phyloP scores from a whole-genome alignment of 2,888 invertebrate genomes.

The Glyphotaelius pellucidus region DNA sequence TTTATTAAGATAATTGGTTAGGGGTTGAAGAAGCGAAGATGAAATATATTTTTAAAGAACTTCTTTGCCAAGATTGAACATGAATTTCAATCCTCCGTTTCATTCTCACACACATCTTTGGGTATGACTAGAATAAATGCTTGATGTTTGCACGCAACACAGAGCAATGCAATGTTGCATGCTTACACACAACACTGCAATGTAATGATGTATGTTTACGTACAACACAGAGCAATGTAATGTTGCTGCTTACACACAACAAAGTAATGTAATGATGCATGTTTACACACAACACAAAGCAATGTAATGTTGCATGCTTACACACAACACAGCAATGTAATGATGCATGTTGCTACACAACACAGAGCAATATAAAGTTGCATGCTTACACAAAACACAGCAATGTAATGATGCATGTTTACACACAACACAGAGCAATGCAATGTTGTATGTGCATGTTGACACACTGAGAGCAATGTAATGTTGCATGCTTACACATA shows the following conservation, averaged over 20 bases:
- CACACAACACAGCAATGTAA: not conserved
- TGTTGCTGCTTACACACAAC: not conserved
- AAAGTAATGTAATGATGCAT: not conserved
- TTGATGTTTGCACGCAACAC: not conserved
- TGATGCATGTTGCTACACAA: not conserved
- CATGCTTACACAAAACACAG: not conserved
- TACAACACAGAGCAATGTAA: not conserved
- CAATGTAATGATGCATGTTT: not conserved
- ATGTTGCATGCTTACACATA: not conserved
- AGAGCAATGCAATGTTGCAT: not conserved
- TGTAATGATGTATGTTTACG: not conserved
- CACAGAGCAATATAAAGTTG: not conserved
- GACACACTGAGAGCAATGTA: not conserved
- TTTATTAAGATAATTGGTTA: constrained; percentile 26
- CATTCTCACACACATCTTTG: constrained; percentile 45
- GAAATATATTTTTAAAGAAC: not conserved
- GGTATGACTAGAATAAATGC: constrained; percentile 43
- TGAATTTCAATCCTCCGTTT: constrained; percentile 5
- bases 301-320: not conserved
- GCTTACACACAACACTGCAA: not conserved
- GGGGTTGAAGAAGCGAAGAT: constrained; percentile 1
- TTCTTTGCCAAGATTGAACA: not conserved
- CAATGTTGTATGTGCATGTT: not conserved
- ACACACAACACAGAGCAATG: not conserved
- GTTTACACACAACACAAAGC: not conserved